Conservation (phyloP, 1,140 invertebrate species). For the Lucilia sericata region DNA sequence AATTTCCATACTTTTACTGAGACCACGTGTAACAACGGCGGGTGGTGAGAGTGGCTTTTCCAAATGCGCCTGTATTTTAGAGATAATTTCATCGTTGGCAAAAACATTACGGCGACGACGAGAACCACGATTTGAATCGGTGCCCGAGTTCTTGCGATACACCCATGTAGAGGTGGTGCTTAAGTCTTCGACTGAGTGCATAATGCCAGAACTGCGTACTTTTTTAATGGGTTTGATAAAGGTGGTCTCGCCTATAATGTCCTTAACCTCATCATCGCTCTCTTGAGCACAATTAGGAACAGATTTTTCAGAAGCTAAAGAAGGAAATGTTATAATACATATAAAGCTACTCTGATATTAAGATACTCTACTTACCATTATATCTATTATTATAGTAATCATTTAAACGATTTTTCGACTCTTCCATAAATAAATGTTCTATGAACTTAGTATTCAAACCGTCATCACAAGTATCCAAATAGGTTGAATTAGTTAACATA, state of each 20-base stretch:
- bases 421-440: conserved; percentile 65
- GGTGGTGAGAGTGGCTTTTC: conserved; percentile 60
- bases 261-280: conserved; percentile 72
- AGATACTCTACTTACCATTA: conserved; percentile 50
- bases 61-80: conserved; percentile 62
- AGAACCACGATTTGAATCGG: conserved; percentile 65
- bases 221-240: conserved; percentile 72
- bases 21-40: conserved; percentile 60
- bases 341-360: neutral
- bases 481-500: conserved; percentile 64
- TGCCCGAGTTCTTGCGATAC: conserved; percentile 72
- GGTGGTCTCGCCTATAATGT: conserved; percentile 71
- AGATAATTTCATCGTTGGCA: conserved; percentile 65
- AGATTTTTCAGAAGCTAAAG: conserved; percentile 44
- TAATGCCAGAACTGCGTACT: conserved; percentile 76
- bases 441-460: conserved; percentile 64
- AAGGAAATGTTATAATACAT: neutral
- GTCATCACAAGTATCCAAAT: conserved; percentile 61
- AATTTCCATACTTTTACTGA: conserved; percentile 67
- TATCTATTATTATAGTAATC: conserved; percentile 60
- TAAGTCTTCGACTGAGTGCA: conserved; percentile 80
- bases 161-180: conserved; percentile 81
- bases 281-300: conserved; percentile 58
- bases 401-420: conserved; percentile 65
- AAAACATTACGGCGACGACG: conserved; percentile 62